These are phyloP conservation scores for Idaea biselata DNA, from an alignment of 2,888 invertebrate species.

Conservation along the genomic window DNA sequence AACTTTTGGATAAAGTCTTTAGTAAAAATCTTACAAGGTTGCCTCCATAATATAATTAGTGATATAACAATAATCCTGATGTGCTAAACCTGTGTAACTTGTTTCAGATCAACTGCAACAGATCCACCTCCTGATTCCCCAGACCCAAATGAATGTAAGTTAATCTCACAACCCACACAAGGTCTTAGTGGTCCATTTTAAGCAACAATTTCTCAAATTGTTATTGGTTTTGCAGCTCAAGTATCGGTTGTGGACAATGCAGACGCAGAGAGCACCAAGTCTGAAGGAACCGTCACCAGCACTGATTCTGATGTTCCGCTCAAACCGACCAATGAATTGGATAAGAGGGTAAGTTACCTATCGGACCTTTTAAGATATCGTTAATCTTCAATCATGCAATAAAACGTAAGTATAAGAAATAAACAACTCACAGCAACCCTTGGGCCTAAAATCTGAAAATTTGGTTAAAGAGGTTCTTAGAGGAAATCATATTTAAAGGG, in stretches of 20 bases:
- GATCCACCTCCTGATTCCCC: constrained; percentile 47
- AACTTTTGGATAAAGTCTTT: too few species aligned
- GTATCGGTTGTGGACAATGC: constrained; percentile 72
- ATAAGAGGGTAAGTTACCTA: constrained; percentile 60
- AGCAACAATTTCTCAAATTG: neutral
- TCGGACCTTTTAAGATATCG: neutral
- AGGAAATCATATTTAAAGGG: too few species aligned
- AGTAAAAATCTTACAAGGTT: too few species aligned
- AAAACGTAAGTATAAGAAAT: too few species aligned
- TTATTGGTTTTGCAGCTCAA: constrained; percentile 37
- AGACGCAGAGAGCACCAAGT: constrained; percentile 86
- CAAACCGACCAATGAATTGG: constrained; percentile 84
- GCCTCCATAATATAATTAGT: too few species aligned
- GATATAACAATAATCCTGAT: neutral
- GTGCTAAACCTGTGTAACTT: constrained; percentile 10
- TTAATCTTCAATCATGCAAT: neutral
- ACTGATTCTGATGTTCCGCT: constrained; percentile 85
- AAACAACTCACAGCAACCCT: too few species aligned
- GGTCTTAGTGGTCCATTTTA: neutral
- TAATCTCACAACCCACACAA: neutral
- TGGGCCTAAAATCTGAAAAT: too few species aligned
- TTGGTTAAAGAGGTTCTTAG: too few species aligned
- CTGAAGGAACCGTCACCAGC: constrained; percentile 79
- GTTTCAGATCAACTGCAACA: constrained; percentile 45
- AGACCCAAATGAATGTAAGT: constrained; percentile 47